Evolutionary conservation across 2,113 vertebrate species (phyloP), one percentile per base, ranked within the genome.

Genomic region (Cyanocitta stelleri): DNA sequence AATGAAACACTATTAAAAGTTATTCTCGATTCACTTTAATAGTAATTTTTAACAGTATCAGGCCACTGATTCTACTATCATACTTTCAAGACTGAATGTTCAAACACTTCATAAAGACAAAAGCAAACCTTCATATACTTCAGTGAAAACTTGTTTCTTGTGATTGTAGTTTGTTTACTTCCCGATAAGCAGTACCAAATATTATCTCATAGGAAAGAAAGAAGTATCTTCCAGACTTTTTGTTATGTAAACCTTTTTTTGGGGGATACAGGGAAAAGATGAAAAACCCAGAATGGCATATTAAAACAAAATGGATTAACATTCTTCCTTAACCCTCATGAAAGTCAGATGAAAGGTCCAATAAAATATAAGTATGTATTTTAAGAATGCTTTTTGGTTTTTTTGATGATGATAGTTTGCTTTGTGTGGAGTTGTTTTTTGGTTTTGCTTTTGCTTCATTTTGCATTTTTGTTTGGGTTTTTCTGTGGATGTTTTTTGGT

Each of bases 1-100:
- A 96, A 37, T 81, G 66, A 95, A 94, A 93, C 67, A 68, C 29
- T 79, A 21, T 63, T 51, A 41, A 69, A 95, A 93, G 76, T 49
- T 87, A 87, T 68, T 94, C 66, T 66, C 61, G 26, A 74, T 94
- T 93, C 87, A 72, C 49, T 91, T 94, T 41, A 89, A 35, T 64
- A 54, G 12, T 85, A 3, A 78, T 54, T 94, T 87, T 58, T 89
- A 79, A 88, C 87, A 90, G 69, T 46, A 62, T 66, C 75, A 76
- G 54, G 37, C 44, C 37, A 66, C 61, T 72, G 44, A 85, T 77
- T 90, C 51, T 58, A 55, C 23, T 66, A 76, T 16, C 49, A 24
- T 49, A 23, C 32, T 82, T 92, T 73, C 49, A 88, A 81, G 64
- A 72, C 68, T n/a, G 62, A 83, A 86, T 75, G 43, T 84, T 92